These are phyloP conservation scores for Tyto alba DNA, from an alignment of 2,113 vertebrate species.

Conservation along the genomic window DNA sequence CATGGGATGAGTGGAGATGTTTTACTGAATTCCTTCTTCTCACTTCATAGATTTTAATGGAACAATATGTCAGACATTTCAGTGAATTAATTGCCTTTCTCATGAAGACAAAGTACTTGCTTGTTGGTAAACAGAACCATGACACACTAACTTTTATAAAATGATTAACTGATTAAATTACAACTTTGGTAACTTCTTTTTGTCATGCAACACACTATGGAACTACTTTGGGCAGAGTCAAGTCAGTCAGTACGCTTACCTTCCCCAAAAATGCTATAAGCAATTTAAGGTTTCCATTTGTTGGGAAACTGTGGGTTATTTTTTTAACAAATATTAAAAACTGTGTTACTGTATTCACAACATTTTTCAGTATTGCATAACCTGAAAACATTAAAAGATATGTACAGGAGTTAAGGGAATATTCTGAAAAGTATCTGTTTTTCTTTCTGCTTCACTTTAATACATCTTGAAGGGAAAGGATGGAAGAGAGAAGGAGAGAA, in stretches of 20 bases:
- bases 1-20: not conserved
- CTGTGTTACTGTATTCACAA: not conserved
- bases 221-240: not conserved
- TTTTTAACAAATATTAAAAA: not conserved
- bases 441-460: not conserved
- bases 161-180: not conserved
- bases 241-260: not conserved
- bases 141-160: not conserved
- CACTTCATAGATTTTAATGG: not conserved
- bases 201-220: not conserved
- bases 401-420: not conserved
- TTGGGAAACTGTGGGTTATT: not conserved
- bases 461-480: not conserved
- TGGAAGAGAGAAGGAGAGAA: not conserved
- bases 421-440: not conserved
- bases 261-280: not conserved
- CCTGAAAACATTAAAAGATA: not conserved
- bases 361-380: not conserved
- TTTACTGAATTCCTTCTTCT: not conserved
- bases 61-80: not conserved
- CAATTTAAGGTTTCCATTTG: not conserved
- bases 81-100: not conserved
- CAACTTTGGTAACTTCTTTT: not conserved
- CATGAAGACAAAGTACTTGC: not conserved
- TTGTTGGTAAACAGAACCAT: not conserved